These are phyloP conservation scores for Pogonocichla stellata DNA, from an alignment of 2,113 vertebrate species.

Conservation along the genomic window DNA sequence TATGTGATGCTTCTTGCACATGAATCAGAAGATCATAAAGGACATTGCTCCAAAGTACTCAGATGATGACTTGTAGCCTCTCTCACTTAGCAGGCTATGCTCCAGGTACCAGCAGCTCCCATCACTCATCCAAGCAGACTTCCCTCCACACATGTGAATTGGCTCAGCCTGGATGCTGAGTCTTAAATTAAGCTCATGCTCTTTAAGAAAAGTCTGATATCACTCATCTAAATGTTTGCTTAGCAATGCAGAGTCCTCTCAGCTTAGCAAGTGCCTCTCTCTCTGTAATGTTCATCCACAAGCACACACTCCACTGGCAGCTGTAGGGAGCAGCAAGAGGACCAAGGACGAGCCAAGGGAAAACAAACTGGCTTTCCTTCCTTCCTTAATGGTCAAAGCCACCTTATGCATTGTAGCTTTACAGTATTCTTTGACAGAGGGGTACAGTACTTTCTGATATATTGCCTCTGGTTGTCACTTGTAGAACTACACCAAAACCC, in stretches of 20 bases:
- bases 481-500: neutral
- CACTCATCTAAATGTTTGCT: neutral
- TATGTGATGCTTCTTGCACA: slow-evolving; percentile 10
- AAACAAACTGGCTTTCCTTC: neutral
- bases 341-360: neutral
- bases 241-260: neutral
- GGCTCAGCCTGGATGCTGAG: neutral
- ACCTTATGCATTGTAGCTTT: neutral
- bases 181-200: neutral
- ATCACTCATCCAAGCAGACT: slow-evolving; percentile 20
- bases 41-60: slow-evolving; percentile 9
- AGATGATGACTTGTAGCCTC: slow-evolving; percentile 25
- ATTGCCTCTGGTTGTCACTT: neutral
- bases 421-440: neutral
- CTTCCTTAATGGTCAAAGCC: neutral
- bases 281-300: fast-evolving
- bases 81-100: neutral
- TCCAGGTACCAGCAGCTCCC: slow-evolving; percentile 4
- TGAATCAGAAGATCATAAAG: slow-evolving; percentile 57
- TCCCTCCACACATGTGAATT: neutral
- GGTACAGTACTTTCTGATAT: neutral
- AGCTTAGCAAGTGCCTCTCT: neutral
- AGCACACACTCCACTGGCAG: neutral
- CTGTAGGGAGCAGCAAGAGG: neutral
- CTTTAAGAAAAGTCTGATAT: neutral